Evolutionary conservation across 2,888 invertebrate species (phyloP), one percentile per base, ranked within the genome.

Genomic region (Epicampocera succincta): DNA sequence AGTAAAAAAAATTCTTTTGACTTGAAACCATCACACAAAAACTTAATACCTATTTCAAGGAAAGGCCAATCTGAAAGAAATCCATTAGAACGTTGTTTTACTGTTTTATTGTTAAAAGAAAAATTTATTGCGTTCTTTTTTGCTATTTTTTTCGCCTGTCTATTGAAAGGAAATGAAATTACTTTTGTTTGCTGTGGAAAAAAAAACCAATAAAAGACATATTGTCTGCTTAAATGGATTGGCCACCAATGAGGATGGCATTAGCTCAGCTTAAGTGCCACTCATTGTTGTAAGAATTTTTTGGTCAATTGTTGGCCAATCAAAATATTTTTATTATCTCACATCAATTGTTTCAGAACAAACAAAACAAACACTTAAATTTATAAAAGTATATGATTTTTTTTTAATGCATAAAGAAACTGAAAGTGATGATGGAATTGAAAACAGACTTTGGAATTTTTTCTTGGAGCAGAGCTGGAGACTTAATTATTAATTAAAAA

Each of bases 231-330:
- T 25, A 52, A 50, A 75, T 33, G 33, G 33, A 68, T 68, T 52
- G 60, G 58, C 75, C 50, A 68, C 15, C 68, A 76, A 61, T 61
- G 29, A 38, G 33, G 15, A 52, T 60, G 50, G 68, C 19, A 68
- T 68, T 68, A 52, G 68, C 48, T 75, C 50, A 61, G 17, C 68
- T 80, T 66, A 80, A 68, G 71, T 80, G 76, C 56, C 72, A 76
- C 63, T 56, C 69, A 71, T 19, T 12, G 15, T 3, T 42, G 48
- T 38, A 52, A 33, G 3, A 25, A 58, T 58, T 52, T 66, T 76
- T 38, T 61, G 75, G 72, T 61, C 75, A 76, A 81, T 81, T 81
- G 76, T 76, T 80, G 75, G 75, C 80, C 63, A 73, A 76, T 73
- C 76, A 76, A 81, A 79, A 76, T 73, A 63, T 56, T 68, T 76